Conservation (phyloP, 2,113 vertebrate genomes). For the Hemiprocne comata region DNA sequence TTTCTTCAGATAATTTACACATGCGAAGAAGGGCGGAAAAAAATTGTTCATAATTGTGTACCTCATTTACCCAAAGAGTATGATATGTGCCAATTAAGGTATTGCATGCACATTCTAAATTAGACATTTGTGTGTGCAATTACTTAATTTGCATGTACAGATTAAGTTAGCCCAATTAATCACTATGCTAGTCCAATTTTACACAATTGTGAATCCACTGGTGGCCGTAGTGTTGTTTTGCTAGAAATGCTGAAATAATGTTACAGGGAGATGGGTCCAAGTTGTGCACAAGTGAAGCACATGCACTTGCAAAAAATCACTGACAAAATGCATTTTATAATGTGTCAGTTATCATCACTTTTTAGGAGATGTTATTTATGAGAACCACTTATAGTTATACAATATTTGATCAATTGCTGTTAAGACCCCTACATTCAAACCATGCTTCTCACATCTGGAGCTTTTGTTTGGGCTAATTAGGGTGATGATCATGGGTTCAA, state of each 20-base stretch:
- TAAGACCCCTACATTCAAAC: not conserved
- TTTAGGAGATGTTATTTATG: not conserved
- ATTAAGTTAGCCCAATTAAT: constrained; percentile 45
- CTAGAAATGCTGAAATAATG: not conserved
- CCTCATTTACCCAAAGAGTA: not conserved
- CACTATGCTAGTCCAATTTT: constrained; percentile 32
- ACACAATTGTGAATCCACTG: not conserved
- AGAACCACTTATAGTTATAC: not conserved
- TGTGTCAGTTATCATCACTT: not conserved
- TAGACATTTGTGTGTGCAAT: not conserved
- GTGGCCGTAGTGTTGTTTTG: not conserved
- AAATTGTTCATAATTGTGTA: not conserved
- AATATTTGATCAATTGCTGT: constrained; percentile 18
- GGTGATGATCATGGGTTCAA: not conserved
- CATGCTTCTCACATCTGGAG: constrained; percentile 28
- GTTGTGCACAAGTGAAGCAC: not conserved
- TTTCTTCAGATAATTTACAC: not conserved
- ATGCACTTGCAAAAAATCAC: not conserved
- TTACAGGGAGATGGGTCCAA: not conserved
- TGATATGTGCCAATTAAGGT: constrained; percentile 23
- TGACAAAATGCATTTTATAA: not conserved
- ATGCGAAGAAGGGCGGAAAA: not conserved
- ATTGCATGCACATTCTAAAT: not conserved
- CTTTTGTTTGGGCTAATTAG: constrained; percentile 46
- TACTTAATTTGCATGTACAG: constrained; percentile 46